Percentiles rank a stretch among this genome's conserved stretches.
These are phyloP conservation scores for Noctua comes DNA, from an alignment of 2,888 invertebrate species.

Conservation along the genomic window DNA sequence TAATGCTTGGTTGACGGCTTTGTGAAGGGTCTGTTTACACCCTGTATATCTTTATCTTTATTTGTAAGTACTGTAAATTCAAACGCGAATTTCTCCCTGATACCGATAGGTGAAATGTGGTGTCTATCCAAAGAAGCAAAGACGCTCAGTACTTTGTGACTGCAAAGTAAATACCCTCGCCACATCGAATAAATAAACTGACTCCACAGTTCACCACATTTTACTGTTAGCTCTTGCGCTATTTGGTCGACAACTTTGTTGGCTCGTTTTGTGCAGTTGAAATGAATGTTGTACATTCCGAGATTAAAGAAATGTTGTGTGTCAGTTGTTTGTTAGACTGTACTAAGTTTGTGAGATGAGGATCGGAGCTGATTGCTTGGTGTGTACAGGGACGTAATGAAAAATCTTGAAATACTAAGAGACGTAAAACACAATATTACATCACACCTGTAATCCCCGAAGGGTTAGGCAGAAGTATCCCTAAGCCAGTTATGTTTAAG, in stretches of 20 bases:
- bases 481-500: too few species aligned
- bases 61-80: neutral
- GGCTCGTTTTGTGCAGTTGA: slow-evolving; percentile 23
- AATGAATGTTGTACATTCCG: slow-evolving; percentile 21
- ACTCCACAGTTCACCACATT: slow-evolving; percentile 14
- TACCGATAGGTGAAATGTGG: neutral
- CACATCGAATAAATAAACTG: slow-evolving; percentile 45
- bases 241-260: slow-evolving; percentile 49
- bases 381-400: neutral
- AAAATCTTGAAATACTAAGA: neutral
- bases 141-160: slow-evolving; percentile 33
- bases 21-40: too few species aligned
- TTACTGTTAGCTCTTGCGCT: slow-evolving; percentile 26
- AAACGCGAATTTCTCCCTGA: neutral
- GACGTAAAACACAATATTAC: too few species aligned
- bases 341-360: neutral
- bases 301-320: slow-evolving; percentile 13
- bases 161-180: slow-evolving; percentile 34
- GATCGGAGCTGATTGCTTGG: neutral
- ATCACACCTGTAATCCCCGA: too few species aligned
- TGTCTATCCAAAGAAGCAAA: slow-evolving; percentile 3
- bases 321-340: neutral
- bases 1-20: too few species aligned
- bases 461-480: too few species aligned
- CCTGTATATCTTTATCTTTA: too few species aligned